phyloP scores from a whole-genome alignment of 37 sponge, comb jelly and placozoan genomes.

The Corticium candelabrum region DNA sequence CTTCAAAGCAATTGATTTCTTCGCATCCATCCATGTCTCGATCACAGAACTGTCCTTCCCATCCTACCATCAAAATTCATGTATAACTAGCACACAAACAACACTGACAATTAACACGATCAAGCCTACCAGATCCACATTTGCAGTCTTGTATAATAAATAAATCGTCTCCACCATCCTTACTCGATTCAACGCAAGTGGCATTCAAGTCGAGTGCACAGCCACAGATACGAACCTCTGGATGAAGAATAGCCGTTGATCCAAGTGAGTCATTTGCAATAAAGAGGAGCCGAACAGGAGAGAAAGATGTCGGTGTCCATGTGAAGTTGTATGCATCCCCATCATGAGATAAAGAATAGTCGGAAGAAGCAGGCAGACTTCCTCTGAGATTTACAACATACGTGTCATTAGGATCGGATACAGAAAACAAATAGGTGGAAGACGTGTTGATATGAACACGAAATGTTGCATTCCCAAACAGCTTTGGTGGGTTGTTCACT shows the following conservation, averaged over 20 bases:
- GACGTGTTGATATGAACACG: neutral
- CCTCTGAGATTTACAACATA: constrained; percentile 13
- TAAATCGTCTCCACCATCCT: neutral
- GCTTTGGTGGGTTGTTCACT: constrained; percentile 20
- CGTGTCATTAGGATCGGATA: neutral
- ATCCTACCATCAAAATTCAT: too few relatives aligned
- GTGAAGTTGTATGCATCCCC: constrained; percentile 17
- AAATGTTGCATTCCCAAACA: constrained; percentile 2
- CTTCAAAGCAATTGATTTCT: constrained; percentile 36
- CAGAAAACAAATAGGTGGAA: neutral
- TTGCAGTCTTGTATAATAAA: neutral
- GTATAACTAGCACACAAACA: neutral
- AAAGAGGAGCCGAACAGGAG: constrained; percentile 9
- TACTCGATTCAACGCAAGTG: neutral
- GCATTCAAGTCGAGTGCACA: neutral
- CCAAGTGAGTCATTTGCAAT: constrained; percentile 18
- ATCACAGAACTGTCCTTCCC: constrained; percentile 36
- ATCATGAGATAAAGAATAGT: neutral
- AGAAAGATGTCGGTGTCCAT: neutral
- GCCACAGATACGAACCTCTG: neutral
- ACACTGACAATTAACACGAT: too few relatives aligned
- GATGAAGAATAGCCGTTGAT: neutral
- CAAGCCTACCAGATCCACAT: neutral
- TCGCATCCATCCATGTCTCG: constrained; percentile 47
- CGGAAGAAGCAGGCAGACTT: neutral